Conservation (phyloP, 2,113 vertebrate genomes). For the Periophthalmus modestus region DNA sequence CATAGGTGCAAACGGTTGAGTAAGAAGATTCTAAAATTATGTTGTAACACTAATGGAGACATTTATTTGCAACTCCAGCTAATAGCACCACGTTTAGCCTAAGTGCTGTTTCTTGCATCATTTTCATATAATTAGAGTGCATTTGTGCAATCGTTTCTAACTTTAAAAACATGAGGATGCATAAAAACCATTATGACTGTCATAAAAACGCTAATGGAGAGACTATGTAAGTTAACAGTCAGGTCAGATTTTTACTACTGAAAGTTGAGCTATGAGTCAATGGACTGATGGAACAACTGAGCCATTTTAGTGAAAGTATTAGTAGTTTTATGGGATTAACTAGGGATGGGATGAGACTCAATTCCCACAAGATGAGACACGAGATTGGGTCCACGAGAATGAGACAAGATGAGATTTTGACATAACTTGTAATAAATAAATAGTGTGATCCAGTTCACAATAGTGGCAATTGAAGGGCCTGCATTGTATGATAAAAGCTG, state of each 20-base stretch:
- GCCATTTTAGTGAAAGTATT: constrained; percentile 4
- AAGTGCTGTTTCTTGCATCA: constrained; percentile 30
- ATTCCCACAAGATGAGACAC: no score
- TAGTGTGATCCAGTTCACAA: no score
- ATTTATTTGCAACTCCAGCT: constrained; percentile 33
- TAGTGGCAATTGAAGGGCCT: no score
- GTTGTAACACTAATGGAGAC: neutral
- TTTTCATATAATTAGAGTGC: constrained; percentile 13
- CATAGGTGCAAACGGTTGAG: no score
- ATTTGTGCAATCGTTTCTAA: constrained; percentile 23
- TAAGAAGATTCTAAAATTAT: neutral
- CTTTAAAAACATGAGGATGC: neutral
- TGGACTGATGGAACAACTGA: constrained; percentile 25
- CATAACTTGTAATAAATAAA: no score
- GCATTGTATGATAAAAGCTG: no score
- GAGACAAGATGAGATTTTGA: no score
- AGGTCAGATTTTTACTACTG: neutral
- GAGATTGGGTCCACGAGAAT: no score
- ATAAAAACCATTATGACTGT: neutral
- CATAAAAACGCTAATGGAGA: neutral
- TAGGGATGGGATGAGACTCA: no score
- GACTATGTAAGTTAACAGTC: neutral
- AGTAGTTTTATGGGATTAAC: no score
- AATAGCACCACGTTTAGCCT: constrained; percentile 30
- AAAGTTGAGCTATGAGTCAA: constrained; percentile 22